phyloP scores from a whole-genome alignment of 2,888 invertebrate genomes.

The Lithophane semibrunnea region DNA sequence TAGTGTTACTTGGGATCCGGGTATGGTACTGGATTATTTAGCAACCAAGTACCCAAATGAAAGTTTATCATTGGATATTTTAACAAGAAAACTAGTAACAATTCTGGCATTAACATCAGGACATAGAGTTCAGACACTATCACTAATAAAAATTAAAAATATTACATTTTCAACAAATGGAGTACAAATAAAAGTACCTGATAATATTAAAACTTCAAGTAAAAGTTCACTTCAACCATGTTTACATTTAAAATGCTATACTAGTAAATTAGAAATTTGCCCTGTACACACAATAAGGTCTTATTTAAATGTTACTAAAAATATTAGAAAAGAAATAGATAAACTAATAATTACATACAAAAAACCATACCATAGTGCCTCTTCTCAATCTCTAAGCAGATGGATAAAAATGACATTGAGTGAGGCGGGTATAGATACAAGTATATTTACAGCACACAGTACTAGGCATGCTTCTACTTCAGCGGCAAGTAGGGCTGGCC shows the following conservation, averaged over 20 bases:
- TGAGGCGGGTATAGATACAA: no score
- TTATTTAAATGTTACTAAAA: slow-evolving; percentile 4
- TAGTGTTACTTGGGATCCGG: slow-evolving; percentile 1
- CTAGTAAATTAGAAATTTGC: background rate
- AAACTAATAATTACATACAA: slow-evolving; percentile 3
- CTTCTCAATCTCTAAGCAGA: background rate
- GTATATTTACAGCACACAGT: background rate
- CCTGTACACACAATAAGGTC: background rate
- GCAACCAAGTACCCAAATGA: background rate
- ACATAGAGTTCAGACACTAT: background rate
- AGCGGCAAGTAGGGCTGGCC: background rate
- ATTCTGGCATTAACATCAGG: slow-evolving; percentile 2
- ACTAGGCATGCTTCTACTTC: slow-evolving; percentile 19
- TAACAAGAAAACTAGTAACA: background rate
- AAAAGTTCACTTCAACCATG: slow-evolving; percentile 6
- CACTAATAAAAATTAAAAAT: slow-evolving; percentile 5
- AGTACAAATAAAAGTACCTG: slow-evolving; percentile 4
- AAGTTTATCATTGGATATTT: background rate
- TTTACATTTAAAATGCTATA: slow-evolving; percentile 10
- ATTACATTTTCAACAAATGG: background rate
- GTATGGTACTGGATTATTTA: background rate
- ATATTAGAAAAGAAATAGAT: slow-evolving; percentile 7
- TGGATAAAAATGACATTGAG: no score
- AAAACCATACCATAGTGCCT: slow-evolving; percentile 5
- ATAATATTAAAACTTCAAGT: slow-evolving; percentile 2